Conservation (phyloP, 2,113 vertebrate species). For the Triplophysa dalaica region DNA sequence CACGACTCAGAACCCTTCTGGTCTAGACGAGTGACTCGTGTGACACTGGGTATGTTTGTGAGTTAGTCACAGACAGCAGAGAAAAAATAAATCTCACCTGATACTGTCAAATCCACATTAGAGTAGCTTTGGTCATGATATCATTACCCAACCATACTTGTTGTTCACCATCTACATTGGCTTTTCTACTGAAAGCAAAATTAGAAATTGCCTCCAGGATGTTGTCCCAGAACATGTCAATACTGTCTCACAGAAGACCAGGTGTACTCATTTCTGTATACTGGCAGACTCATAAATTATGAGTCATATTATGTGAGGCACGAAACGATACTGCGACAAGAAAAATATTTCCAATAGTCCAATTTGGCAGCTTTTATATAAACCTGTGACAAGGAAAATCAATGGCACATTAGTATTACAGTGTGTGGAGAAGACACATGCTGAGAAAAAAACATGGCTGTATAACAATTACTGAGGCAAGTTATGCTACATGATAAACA, state of each 20-base stretch:
- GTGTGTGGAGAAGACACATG: not conserved
- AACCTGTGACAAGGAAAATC: not conserved
- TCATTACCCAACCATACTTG: too few species aligned
- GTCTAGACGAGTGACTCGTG: not conserved
- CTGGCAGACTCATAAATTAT: constrained; percentile 29
- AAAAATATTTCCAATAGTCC: not conserved
- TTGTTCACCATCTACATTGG: not conserved
- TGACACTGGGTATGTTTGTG: not conserved
- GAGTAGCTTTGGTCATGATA: not conserved
- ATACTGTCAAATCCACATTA: not conserved
- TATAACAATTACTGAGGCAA: not conserved
- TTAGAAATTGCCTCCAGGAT: not conserved
- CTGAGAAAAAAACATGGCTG: not conserved
- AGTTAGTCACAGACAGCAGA: not conserved
- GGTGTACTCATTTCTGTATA: constrained; percentile 27
- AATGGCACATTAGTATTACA: not conserved
- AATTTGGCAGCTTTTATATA: not conserved
- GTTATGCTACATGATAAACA: too few species aligned
- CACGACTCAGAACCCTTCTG: not conserved
- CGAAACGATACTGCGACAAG: constrained; percentile 14
- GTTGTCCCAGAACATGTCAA: not conserved
- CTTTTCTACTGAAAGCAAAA: not conserved
- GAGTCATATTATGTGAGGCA: constrained; percentile 31
- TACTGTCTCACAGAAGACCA: constrained; percentile 28
- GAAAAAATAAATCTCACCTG: not conserved